Base-by-base conservation (phyloP, 2,888 invertebrate species). In the Serrognathus titanus region DNA sequence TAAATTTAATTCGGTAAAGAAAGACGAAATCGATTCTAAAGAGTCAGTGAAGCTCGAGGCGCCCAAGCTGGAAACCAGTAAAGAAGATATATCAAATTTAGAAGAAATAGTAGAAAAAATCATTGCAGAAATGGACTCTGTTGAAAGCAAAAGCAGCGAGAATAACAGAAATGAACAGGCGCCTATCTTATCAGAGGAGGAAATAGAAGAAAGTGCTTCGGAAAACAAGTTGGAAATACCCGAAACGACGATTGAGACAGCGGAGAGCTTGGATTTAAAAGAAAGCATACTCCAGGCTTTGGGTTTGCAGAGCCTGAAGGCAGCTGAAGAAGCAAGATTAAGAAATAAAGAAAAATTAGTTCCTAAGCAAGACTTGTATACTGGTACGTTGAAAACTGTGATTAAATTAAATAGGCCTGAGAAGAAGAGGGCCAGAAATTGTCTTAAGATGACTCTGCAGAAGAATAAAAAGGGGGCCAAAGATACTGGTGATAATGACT, bases 381-480 rank as follows among this genome's bases (percentile, higher is more conserved):
- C 90, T 2, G 92, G 92, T 39, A 92, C 91, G 0, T 74, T 92
- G 62, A 92, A 92, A 73, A 91, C 92, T 66, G 88, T 92, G 67
- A 92, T 92, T 67, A 90, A 92, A 77, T 77, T 92, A 62, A 87
- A 85, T 72, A 82, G 86, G 61, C 71, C 71, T 74, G 85, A 85
- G 67, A 88, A 88, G 75, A 86, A 86, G 69, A 86, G 86, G 73
- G 83, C 83, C 51, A 82, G 88, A 61, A 86, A 85, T 60, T 86
- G 89, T 0, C 75, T 90, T 64, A 91, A 90, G 78, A 89, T 90
- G 86, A 89, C 90, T 58, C 83, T 90, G 74, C 87, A 87, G 77
- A 88, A 88, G 75, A 85, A 79, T 69, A 87, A 86, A n/a, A 71
- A 67, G 47, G 49, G 13, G 35, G 47, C 24, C 6, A 61, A 63